These are phyloP conservation scores for Pardalotus punctatus DNA, from an alignment of 2,113 vertebrate species.

Conservation along the genomic window DNA sequence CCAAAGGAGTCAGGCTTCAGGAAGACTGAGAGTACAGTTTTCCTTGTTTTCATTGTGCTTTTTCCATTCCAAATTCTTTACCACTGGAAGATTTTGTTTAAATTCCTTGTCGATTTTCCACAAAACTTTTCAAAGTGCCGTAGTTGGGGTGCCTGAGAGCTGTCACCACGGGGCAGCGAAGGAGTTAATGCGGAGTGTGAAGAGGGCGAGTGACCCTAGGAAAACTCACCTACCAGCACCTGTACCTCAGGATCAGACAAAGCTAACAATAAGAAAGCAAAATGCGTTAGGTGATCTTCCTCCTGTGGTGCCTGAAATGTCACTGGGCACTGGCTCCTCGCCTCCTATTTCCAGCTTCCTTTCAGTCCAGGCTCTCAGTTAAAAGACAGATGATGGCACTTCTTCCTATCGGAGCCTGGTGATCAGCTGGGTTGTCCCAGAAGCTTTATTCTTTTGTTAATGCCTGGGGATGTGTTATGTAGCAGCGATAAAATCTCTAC, in stretches of 20 bases:
- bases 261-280: conserved; percentile 68
- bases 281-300: conserved; percentile 77
- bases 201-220: neutral
- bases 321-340: conserved; percentile 71
- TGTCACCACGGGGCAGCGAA: neutral
- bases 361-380: conserved; percentile 67
- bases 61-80: neutral
- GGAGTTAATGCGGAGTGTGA: conserved; percentile 17
- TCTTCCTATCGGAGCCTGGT: conserved; percentile 59
- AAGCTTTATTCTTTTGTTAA: conserved; percentile 71
- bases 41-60: neutral
- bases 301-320: conserved; percentile 67
- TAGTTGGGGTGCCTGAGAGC: rapidly evolving
- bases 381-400: conserved; percentile 69
- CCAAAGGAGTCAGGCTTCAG: neutral
- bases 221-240: conserved; percentile 44
- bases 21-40: neutral
- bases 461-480: conserved; percentile 62
- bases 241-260: conserved; percentile 63
- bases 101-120: rapidly evolving
- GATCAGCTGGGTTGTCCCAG: conserved; percentile 68
- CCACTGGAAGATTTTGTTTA: rapidly evolving
- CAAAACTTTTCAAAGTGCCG: neutral
- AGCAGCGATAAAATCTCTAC: conserved; percentile 37
- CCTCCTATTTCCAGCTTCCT: conserved; percentile 74